Evolutionary conservation across 2,113 vertebrate species (phyloP).

Genomic region (Caranx ignobilis): DNA sequence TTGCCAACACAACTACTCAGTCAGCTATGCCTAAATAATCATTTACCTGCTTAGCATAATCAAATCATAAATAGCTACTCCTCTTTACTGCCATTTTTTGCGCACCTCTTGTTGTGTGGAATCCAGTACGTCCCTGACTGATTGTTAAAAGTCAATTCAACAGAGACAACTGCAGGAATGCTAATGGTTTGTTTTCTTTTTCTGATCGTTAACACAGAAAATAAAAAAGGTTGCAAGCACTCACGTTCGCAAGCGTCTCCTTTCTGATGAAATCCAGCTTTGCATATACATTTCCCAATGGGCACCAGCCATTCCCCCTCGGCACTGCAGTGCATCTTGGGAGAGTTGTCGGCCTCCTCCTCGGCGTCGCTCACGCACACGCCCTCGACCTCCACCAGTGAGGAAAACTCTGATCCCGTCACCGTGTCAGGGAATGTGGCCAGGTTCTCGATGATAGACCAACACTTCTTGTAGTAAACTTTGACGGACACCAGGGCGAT

Average conservation of each 20-base stretch:
- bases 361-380: slow-evolving; percentile 95
- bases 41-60: slow-evolving; percentile 59
- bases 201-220: neutral
- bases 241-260: slow-evolving; percentile 98
- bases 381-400: slow-evolving; percentile 97
- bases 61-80: slow-evolving; percentile 35
- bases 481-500: slow-evolving; percentile 99
- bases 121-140: slow-evolving; percentile 14
- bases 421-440: slow-evolving; percentile 98
- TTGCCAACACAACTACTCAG: slow-evolving; percentile 46
- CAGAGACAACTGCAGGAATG: slow-evolving; percentile 9
- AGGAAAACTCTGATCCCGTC: slow-evolving; percentile 99
- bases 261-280: slow-evolving; percentile 98
- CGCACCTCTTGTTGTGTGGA: slow-evolving; percentile 7
- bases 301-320: slow-evolving; percentile 99
- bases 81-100: neutral
- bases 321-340: slow-evolving; percentile 99
- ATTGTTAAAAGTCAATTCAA: neutral
- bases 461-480: slow-evolving; percentile 99
- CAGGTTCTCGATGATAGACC: slow-evolving; percentile 99
- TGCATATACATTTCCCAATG: slow-evolving; percentile 99
- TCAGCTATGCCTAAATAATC: slow-evolving; percentile 37
- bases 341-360: slow-evolving; percentile 97
- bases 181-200: neutral
- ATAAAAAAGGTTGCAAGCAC: slow-evolving; percentile 75